Base-by-base conservation (phyloP, 2,888 invertebrate species). In the Tolmerus cingulatus region DNA sequence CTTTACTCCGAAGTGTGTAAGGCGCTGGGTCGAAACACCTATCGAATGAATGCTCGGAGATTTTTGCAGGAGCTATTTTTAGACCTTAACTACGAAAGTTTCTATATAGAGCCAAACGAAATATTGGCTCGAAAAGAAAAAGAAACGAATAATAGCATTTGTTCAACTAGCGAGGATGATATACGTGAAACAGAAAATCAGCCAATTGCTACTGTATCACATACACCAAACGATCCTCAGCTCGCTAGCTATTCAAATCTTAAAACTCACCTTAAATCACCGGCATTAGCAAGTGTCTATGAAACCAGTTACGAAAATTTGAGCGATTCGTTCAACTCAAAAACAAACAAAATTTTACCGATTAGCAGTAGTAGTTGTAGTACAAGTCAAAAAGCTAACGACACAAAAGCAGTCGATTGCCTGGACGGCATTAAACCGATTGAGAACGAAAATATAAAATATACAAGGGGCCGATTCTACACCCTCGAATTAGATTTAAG, bases 11-110 rank as follows among this genome's bases (percentile, higher is more conserved):
- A 99, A 92, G 96, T 98, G 16, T 96, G 97, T 91, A 95, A 95
- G 88, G 94, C 97, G 87, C 93, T 98, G 87, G 95, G 96, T 0
- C 94, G 95, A 86, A 96, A 96, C 91, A 96, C 96, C 74, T 98
- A 97, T 92, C 95, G 97, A 91, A 93, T 98, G 91, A 95, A 95
- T 88, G 96, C 97, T 2, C 94, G 98, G 14, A 94, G 98, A 87
- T 97, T 98, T 92, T 93, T 99, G 43, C 98, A 99, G 92, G 99
- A 99, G 92, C 93, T 99, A 55, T 99, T 99, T 92, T 94, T 97
- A 84, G 98, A 98, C 91, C 94, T 97, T 34, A 94, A 94, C 90
- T 97, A 97, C 91, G 95, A 96, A 81, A 94, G 93, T 89, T 94
- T 95, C 89, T 92, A 93, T 76, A 90, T 90, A 34, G 94, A 94